Conservation (phyloP, 2,797 vertebrate species). For the Acrocephalus scirpaceus region DNA sequence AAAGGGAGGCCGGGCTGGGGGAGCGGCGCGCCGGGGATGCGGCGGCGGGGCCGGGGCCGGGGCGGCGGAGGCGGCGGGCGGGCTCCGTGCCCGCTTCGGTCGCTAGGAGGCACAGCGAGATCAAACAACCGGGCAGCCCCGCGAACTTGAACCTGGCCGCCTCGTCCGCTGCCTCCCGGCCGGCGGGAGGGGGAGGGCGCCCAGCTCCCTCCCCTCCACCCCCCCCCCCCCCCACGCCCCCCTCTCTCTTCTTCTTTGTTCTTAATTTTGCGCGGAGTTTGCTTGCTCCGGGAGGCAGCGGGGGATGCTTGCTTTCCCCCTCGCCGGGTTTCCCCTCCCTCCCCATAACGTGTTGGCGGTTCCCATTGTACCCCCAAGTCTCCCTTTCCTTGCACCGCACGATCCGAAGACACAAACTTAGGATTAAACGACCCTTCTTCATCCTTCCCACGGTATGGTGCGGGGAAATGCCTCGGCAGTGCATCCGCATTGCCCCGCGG, state of each 20-base stretch:
- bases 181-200: not conserved
- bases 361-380: not conserved
- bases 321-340: not conserved
- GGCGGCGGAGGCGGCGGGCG: not conserved
- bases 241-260: constrained; percentile 12
- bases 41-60: not conserved
- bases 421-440: not conserved
- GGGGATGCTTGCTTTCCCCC: not conserved
- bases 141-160: constrained; percentile 82
- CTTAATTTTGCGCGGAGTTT: constrained; percentile 49
- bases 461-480: not conserved
- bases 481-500: not conserved
- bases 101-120: constrained; percentile 97
- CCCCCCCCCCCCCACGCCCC: not conserved
- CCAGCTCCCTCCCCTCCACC: not conserved
- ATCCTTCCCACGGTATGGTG: not conserved
- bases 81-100: constrained; percentile 14
- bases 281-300: not conserved
- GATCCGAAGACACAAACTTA: not conserved
- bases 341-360: not conserved
- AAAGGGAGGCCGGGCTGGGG: not conserved
- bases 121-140: constrained; percentile 83
- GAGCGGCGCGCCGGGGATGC: not conserved
- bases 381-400: not conserved
- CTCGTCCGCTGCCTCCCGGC: not conserved